Conservation (phyloP, 1,140 invertebrate genomes). For the Ceratina japonica region DNA sequence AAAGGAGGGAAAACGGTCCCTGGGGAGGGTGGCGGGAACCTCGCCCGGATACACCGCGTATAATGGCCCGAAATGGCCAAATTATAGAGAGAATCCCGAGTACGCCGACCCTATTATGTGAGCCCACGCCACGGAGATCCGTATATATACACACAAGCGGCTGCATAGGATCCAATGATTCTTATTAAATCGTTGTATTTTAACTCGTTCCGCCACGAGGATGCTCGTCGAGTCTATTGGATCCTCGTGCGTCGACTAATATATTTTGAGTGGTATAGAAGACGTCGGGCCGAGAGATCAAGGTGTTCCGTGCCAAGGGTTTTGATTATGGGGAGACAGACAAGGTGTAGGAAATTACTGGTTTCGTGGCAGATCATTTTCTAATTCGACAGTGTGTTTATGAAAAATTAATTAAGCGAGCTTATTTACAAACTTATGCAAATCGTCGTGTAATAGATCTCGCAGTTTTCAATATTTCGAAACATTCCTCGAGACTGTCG, state of each 20-base stretch:
- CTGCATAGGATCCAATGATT: neutral
- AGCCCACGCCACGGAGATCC: neutral
- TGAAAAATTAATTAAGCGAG: no score
- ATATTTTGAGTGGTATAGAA: neutral
- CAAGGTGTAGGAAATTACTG: neutral
- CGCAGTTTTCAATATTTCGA: no score
- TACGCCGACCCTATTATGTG: slow-evolving; percentile 27
- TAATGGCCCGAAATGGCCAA: slow-evolving; percentile 65
- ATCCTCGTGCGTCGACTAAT: neutral
- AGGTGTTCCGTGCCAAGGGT: neutral
- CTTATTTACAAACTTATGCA: no score
- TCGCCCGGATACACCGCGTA: slow-evolving; percentile 54
- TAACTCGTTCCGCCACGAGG: neutral
- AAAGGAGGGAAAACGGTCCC: slow-evolving; percentile 62
- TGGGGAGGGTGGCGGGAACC: slow-evolving; percentile 32
- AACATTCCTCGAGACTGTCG: no score
- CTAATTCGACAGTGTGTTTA: neutral
- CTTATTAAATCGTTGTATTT: slow-evolving; percentile 15
- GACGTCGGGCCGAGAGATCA: neutral
- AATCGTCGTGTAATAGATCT: no score
- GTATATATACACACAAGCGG: neutral
- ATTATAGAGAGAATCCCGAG: slow-evolving; percentile 62
- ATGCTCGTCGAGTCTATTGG: neutral
- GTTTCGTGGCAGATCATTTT: neutral
- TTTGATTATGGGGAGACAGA: neutral